A percentile compares a stretch with the other conserved stretches of the same genome.
phyloP scores from a whole-genome alignment of 1,140 invertebrate genomes.

The Philotrypesis tridentata region DNA sequence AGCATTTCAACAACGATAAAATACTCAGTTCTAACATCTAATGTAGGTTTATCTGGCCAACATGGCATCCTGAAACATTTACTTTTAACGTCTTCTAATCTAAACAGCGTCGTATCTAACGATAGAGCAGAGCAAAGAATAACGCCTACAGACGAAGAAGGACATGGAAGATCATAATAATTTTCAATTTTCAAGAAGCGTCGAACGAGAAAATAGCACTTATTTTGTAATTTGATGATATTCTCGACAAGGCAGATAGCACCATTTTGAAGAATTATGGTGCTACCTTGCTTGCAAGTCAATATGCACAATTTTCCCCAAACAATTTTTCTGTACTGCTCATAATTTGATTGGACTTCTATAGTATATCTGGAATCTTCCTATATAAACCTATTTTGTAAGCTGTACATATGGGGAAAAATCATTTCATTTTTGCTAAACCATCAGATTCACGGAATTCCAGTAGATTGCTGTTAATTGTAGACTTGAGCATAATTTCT shows the following conservation, averaged over 20 bases:
- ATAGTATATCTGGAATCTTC: too few species aligned
- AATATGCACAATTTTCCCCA: background rate
- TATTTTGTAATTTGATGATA: constrained; percentile 19
- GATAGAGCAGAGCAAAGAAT: constrained; percentile 41
- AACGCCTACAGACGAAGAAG: constrained; percentile 21
- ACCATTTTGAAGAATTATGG: constrained; percentile 16
- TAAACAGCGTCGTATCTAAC: constrained; percentile 3
- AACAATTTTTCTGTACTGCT: constrained; percentile 15
- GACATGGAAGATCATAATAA: constrained; percentile 3
- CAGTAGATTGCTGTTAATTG: too few species aligned
- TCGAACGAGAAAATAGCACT: constrained; percentile 24
- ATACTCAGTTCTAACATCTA: background rate
- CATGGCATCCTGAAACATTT: constrained; percentile 49
- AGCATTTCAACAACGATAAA: background rate
- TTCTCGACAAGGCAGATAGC: constrained; percentile 27
- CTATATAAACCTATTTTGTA: too few species aligned
- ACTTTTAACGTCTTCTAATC: constrained; percentile 12
- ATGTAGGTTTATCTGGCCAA: constrained; percentile 20
- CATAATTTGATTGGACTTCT: constrained; percentile 7
- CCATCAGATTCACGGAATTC: too few species aligned
- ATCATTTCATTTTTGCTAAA: too few species aligned
- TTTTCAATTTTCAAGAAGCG: constrained; percentile 21
- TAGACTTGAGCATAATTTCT: too few species aligned
- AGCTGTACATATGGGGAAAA: too few species aligned
- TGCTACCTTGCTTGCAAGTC: background rate